phyloP scores from a whole-genome alignment of 2,113 vertebrate species.

The Bostrychus sinensis region DNA sequence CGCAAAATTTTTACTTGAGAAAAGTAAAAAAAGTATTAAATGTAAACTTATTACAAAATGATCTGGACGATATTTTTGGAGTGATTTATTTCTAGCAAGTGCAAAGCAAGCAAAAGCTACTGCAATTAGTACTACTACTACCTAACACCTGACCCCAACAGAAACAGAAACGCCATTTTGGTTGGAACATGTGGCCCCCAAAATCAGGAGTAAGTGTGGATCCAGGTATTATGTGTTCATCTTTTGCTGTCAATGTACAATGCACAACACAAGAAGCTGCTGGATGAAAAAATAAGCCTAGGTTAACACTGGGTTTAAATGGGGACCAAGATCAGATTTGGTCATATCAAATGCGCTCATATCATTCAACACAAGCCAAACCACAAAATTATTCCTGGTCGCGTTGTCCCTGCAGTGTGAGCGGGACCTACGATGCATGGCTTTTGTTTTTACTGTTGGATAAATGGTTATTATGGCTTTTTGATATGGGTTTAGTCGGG shows the following conservation, averaged over 20 bases:
- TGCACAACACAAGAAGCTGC: background rate
- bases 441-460: background rate
- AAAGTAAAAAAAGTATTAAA: too few species aligned
- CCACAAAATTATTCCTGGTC: background rate
- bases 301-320: background rate
- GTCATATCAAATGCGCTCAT: background rate
- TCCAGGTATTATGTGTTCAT: too few species aligned
- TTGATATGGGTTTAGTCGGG: background rate
- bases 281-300: background rate
- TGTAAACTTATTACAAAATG: too few species aligned
- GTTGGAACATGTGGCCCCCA: too few species aligned
- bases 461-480: conserved; percentile 1
- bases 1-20: too few species aligned
- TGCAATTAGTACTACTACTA: too few species aligned
- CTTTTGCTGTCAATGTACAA: background rate
- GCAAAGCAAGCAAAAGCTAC: too few species aligned
- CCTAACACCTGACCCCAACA: too few species aligned
- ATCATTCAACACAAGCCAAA: conserved; percentile 6
- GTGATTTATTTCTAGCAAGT: too few species aligned
- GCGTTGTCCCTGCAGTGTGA: background rate
- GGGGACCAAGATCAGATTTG: background rate
- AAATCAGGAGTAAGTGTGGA: too few species aligned
- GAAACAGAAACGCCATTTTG: too few species aligned
- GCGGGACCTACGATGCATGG: background rate
- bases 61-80: too few species aligned